phyloP scores from a whole-genome alignment of 2,888 invertebrate genomes.

The Apodemia mormo region DNA sequence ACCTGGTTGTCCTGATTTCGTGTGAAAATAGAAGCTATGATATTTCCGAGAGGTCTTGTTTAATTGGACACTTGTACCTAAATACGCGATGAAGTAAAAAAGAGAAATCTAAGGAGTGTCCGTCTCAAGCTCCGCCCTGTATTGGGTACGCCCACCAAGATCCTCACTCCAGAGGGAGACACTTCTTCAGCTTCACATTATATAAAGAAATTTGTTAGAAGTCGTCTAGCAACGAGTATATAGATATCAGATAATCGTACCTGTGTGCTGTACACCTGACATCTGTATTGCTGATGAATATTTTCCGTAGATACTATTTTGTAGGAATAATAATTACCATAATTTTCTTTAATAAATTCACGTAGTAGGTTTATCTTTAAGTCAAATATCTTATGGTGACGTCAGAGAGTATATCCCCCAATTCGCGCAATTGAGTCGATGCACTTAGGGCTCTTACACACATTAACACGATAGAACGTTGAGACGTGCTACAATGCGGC shows the following conservation, averaged over 20 bases:
- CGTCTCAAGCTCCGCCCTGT: slow-evolving; percentile 67
- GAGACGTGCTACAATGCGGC: no score
- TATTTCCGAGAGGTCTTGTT: slow-evolving; percentile 54
- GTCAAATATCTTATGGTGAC: no score
- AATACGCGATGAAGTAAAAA: slow-evolving; percentile 75
- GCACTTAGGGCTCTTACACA: no score
- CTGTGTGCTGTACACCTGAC: slow-evolving; percentile 9
- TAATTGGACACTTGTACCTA: slow-evolving; percentile 64
- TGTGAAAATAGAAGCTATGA: slow-evolving; percentile 39
- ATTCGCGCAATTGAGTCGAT: no score
- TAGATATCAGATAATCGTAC: slow-evolving; percentile 15
- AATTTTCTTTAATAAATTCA: no score
- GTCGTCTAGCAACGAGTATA: slow-evolving; percentile 31
- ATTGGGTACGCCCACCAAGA: slow-evolving; percentile 69
- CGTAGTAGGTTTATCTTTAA: no score
- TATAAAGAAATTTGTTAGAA: slow-evolving; percentile 53
- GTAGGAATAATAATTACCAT: no score
- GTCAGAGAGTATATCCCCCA: no score
- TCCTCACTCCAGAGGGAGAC: slow-evolving; percentile 60
- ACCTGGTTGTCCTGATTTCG: slow-evolving; percentile 34
- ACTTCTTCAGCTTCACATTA: slow-evolving; percentile 65
- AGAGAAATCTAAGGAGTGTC: slow-evolving; percentile 79
- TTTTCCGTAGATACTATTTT: neutral
- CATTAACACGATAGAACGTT: no score
- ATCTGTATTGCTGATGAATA: neutral